These are phyloP conservation scores for Cebidichthys violaceus DNA, from an alignment of 2,113 vertebrate genomes.

Conservation along the genomic window DNA sequence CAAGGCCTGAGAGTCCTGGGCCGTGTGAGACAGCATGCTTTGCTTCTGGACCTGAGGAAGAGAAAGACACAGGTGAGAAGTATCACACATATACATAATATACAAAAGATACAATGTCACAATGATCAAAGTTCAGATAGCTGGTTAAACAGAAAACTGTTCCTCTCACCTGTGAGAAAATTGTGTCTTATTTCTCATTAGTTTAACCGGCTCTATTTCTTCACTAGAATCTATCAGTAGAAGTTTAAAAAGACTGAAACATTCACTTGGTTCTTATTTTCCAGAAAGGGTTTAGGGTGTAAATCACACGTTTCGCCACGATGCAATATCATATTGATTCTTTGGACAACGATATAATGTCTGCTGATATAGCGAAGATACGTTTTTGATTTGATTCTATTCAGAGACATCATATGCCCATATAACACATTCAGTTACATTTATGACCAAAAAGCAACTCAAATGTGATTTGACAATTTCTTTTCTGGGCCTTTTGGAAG, in stretches of 20 bases:
- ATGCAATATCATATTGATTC: background rate
- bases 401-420: background rate
- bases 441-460: background rate
- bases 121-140: background rate
- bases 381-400: background rate
- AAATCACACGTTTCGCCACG: no score
- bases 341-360: background rate
- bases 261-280: background rate
- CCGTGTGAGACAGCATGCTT: slow-evolving; percentile 80
- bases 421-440: background rate
- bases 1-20: slow-evolving; percentile 84
- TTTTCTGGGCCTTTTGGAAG: background rate
- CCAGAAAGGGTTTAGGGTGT: background rate
- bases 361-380: background rate
- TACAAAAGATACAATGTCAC: no score
- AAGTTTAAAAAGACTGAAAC: background rate
- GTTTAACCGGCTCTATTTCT: background rate
- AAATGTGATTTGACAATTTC: background rate
- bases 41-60: slow-evolving; percentile 86
- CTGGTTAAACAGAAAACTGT: background rate
- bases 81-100: background rate
- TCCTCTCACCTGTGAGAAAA: background rate
- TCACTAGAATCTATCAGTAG: background rate
- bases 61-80: background rate
- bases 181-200: background rate